Evolutionary conservation across 2,797 vertebrate genomes (phyloP), one percentile per base, ranked within the genome.

Genomic region (Cyclura pinguis): DNA sequence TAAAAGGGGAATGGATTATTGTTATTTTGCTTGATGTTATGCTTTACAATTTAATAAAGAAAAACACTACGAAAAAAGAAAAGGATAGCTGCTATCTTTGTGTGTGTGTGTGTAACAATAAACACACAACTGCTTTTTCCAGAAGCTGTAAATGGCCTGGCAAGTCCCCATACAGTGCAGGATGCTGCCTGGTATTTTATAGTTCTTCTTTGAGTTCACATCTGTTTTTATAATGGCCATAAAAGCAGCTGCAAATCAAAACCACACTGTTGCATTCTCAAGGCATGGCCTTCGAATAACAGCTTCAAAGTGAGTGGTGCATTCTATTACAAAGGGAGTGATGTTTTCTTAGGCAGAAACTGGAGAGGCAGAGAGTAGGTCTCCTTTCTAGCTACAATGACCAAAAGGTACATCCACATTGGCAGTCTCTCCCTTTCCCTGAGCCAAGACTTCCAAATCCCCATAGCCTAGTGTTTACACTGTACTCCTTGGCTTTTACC

Each of bases 201-300:
- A 83, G 89, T 93, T 94, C 94, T 95, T 95, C 29, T 95, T 95
- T 78, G 74, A 96, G 93, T 95, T 95, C 90, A 24, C 95, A 96
- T 95, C 93, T 96, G 94, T 85, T 95, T 95, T 96, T 95, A 95
- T 93, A 95, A 95, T 0, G 35, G 88, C 88, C 93, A 94, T 95
- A 95, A 97, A 96, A 96, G 95, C 91, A 93, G 91, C 93, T 94
- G 92, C 94, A 96, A 97, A 97, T 96, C 91, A 96, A 95, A 96
- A 96, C 95, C 96, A 97, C 3, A 89, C 67, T 42, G 72, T 24
- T 74, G 83, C 38, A 5, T 77, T 76, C 77, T 50, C 20, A 27
- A 32, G 24, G 16, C 32, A 32, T 42, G 86, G 67, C 83, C 91
- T 95, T 95, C 93, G 93, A 94, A 95, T 93, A 95, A 91, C 90